These are phyloP conservation scores for Dicerorhinus sumatrensis DNA, from an alignment of 2,113 vertebrate genomes.

Conservation along the genomic window DNA sequence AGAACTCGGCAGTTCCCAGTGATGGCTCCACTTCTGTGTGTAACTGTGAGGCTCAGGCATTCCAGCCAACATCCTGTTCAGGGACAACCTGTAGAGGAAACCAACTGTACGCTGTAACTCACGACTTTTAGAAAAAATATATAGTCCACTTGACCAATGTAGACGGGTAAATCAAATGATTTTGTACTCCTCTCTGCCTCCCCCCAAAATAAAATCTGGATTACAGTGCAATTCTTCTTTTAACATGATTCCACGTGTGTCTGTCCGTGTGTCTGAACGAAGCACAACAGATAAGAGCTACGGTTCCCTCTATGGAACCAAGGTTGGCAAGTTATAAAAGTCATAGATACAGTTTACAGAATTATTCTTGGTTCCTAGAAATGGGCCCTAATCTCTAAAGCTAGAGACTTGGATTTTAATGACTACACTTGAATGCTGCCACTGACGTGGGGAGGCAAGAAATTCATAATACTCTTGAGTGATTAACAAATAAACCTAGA, in stretches of 20 bases:
- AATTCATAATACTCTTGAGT: not conserved
- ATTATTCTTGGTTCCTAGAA: not conserved
- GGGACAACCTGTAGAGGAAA: not conserved
- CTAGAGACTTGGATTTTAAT: not conserved
- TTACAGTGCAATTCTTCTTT: not conserved
- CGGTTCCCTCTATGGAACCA: not conserved
- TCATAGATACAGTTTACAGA: not conserved
- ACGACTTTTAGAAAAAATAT: not conserved
- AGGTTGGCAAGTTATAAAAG: not conserved
- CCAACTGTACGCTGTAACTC: not conserved
- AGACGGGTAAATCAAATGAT: not conserved
- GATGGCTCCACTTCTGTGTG: not conserved
- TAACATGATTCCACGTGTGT: not conserved
- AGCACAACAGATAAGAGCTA: not conserved
- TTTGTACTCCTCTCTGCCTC: too few relatives aligned
- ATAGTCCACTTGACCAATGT: not conserved
- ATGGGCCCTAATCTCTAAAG: not conserved
- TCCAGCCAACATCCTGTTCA: not conserved
- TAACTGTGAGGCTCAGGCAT: accelerated
- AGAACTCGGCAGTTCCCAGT: not conserved
- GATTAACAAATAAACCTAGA: not conserved
- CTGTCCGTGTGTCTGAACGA: not conserved
- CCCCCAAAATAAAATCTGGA: not conserved
- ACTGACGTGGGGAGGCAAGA: not conserved
- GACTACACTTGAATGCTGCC: not conserved